Evolutionary conservation across 1,140 invertebrate species (phyloP), one percentile per base, ranked within the genome.

Genomic region (Drosophila kohkoa): DNA sequence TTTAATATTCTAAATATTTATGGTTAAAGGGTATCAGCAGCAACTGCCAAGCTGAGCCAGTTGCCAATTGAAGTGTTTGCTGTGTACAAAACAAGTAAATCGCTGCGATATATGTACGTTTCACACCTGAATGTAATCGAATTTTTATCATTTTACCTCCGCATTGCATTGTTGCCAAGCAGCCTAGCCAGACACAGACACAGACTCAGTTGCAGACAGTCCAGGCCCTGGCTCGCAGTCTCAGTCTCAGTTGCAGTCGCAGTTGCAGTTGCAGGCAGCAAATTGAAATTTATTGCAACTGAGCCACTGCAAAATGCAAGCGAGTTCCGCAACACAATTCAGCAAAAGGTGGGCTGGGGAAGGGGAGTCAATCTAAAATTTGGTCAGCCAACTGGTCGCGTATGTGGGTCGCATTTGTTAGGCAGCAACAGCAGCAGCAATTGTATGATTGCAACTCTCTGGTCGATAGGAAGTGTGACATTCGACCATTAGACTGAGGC

Each of bases 41-140:
- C 11, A 0, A n/a, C 25, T n/a, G 7, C 20, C 30, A 32, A n/a
- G 28, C 30, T 54, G 51, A 8, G 13, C 0, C n/a, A 38, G n/a
- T 11, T 38, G 11, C 16, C 15, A 28, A 32, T 49, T 15, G 45
- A 4, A 20, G 46, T 35, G 68, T 60, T 59, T 69, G 85, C 75
- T 80, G 83, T 49, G 85, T 62, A 79, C 77, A 80, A 25, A 89
- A 79, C 79, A 77, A 82, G 81, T 73, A 88, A 89, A 88, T 83
- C 77, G 85, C 75, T 69, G 85, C 77, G 57, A 75, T 88, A 79
- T 81, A 81, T 85, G 85, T 88, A 88, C 73, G 77, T 88, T 88
- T 88, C 81, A 89, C 85, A 88, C 85, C 85, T 88, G 86, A 88
- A 88, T 89, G 85, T 88, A 89, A 89, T 88, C 85, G 86, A 88